phyloP scores from a whole-genome alignment of 2,113 vertebrate species.

The Aegithalos caudatus region DNA sequence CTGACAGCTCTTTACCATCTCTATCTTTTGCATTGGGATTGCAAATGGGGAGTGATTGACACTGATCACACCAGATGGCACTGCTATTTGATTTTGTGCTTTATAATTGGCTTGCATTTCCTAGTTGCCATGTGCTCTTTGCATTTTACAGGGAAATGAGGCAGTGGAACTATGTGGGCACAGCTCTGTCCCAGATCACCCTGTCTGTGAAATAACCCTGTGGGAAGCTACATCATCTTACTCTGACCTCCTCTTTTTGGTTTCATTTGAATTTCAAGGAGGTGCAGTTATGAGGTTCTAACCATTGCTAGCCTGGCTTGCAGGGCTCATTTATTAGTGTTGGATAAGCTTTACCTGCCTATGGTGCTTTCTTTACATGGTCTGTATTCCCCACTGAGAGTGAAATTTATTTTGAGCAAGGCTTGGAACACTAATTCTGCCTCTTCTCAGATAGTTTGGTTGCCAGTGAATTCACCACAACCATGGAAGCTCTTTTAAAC shows the following conservation, averaged over 20 bases:
- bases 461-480: background rate
- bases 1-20: background rate
- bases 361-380: background rate
- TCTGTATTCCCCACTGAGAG: background rate
- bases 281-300: background rate
- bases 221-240: background rate
- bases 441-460: background rate
- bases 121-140: background rate
- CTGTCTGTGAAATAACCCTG: background rate
- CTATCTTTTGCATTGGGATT: background rate
- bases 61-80: background rate
- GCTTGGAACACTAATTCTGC: background rate
- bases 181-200: background rate
- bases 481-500: background rate
- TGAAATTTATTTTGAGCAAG: background rate
- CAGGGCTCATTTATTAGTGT: background rate
- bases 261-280: background rate
- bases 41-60: background rate
- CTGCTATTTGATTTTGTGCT: background rate
- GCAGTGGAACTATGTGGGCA: background rate
- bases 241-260: background rate
- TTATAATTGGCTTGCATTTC: background rate
- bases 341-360: background rate
- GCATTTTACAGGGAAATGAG: background rate
- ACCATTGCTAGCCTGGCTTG: background rate